These are phyloP conservation scores for Drosophila subquinaria DNA, from an alignment of 2,888 invertebrate species.

Conservation along the genomic window DNA sequence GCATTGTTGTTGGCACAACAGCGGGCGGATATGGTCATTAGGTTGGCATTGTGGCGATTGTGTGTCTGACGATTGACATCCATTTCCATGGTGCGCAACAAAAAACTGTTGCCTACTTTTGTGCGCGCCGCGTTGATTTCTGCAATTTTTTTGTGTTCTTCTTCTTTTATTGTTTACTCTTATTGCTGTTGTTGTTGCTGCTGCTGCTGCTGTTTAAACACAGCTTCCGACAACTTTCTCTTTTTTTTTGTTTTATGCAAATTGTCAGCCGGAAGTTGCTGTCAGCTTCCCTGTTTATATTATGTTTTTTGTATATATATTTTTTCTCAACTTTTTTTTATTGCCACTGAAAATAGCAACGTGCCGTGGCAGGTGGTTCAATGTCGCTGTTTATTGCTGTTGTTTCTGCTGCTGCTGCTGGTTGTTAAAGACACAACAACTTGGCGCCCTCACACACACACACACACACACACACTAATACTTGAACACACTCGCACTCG, in stretches of 20 bases:
- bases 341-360: constrained; percentile 45
- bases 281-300: constrained; percentile 33
- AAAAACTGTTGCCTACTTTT: constrained; percentile 71
- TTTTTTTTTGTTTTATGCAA: constrained; percentile 46
- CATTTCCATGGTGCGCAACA: constrained; percentile 81
- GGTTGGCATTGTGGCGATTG: constrained; percentile 75
- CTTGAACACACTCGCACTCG: constrained; percentile 23
- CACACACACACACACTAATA: constrained; percentile 14
- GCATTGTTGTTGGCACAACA: constrained; percentile 74
- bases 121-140: constrained; percentile 49
- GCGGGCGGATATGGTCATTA: constrained; percentile 84
- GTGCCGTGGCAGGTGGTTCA: constrained; percentile 52
- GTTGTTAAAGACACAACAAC: constrained; percentile 64
- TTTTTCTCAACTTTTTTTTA: constrained; percentile 3
- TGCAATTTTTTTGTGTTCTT: constrained; percentile 32
- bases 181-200: constrained; percentile 26
- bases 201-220: constrained; percentile 41
- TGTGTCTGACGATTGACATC: constrained; percentile 84
- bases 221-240: constrained; percentile 30
- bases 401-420: constrained; percentile 31
- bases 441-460: constrained; percentile 67
- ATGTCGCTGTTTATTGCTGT: constrained; percentile 36
- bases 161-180: constrained; percentile 39
- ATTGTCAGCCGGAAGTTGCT: constrained; percentile 56
- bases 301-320: constrained; percentile 1